Evolutionary conservation across 2,888 invertebrate genomes (phyloP), one percentile per base, ranked within the genome.

Genomic region (Prosopocoilus inquinatus): DNA sequence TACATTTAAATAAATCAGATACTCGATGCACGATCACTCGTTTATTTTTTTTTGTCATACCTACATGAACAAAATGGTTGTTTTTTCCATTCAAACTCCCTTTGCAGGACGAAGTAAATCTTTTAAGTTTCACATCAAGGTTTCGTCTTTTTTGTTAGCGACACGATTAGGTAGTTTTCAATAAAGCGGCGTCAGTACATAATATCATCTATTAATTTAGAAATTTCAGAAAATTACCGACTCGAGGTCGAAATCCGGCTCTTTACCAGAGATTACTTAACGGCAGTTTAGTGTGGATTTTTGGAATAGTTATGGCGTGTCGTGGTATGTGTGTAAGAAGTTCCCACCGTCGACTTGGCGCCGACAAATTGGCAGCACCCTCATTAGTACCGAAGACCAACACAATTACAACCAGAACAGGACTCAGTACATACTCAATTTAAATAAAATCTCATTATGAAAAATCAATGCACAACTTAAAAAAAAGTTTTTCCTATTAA

Each of bases 351-450:
- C 69, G 57, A 41, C 47, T 50, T 62, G 71, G 71, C 71, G 71
- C 71, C 71, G 51, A 63, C 57, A 71, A 71, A 71, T 71, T 71
- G 70, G 68, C 68, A 67, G 67, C 66, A 65, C 65, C 66, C 64
- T 65, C 63, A 67, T 67, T 68, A 66, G 64, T 15, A 39, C 47
- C 41, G 13, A 48, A 48, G 41, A 41, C 41, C 41, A 16, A 50
- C 15, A 54, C 44, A 55, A 50, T 50, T 50, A 50, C 50, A 16
- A 46, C 28, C 20, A 9, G 36, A 41, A 9, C 41, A 11, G 41
- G 9, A 15, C 41, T 11, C 41, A 15, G 41, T 41, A 16, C 41
- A 9, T n/a, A 41, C 16, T 15, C 41, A 41, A 11, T 15, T 28
- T 28, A 28, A 28, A 28, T 28, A 28, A 1, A 5, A 28, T 28